Evolutionary conservation across 2,113 vertebrate genomes (phyloP).

Genomic region (Herpetotheres cachinnans): DNA sequence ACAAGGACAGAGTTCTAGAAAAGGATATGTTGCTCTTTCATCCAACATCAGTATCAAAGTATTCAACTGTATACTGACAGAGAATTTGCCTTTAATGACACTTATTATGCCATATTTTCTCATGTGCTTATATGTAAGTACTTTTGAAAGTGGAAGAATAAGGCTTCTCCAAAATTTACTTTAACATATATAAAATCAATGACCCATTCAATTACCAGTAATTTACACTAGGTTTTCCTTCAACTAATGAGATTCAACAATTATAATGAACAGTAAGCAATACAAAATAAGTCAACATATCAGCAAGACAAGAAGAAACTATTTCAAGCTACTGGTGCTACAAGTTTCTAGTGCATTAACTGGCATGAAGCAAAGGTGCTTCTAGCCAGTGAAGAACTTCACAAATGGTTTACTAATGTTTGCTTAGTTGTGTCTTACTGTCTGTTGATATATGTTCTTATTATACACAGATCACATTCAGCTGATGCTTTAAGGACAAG

Average conservation of each 20-base stretch:
- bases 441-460: not conserved
- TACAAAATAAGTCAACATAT: not conserved
- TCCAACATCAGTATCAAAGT: not conserved
- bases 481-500: not conserved
- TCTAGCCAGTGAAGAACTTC: not conserved
- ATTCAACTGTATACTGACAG: not conserved
- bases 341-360: not conserved
- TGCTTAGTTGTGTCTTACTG: not conserved
- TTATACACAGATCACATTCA: not conserved
- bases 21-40: not conserved
- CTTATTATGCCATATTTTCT: not conserved
- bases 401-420: not conserved
- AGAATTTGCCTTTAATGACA: not conserved
- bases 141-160: not conserved
- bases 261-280: not conserved
- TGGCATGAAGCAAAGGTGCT: not conserved
- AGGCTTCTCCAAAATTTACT: not conserved
- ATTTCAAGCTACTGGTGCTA: not conserved
- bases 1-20: not conserved
- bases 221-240: not conserved
- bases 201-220: not conserved
- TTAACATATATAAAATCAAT: not conserved
- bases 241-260: not conserved
- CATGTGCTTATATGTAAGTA: not conserved
- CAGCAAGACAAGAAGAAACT: not conserved